Conservation (phyloP, 2,113 vertebrate genomes). For the Mustela lutreola region DNA sequence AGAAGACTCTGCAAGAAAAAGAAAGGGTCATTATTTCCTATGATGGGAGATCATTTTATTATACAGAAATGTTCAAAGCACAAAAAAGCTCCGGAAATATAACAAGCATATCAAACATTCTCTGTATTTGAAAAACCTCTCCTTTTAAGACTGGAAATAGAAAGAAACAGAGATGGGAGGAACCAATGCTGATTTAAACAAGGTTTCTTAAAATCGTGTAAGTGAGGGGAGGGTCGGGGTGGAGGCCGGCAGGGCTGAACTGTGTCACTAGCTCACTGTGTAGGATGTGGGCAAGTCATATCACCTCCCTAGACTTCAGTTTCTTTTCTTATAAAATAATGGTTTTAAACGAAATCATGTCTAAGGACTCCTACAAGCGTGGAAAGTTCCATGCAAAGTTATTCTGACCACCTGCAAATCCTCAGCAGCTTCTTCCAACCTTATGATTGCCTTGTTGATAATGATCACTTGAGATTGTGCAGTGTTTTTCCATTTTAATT, state of each 20-base stretch:
- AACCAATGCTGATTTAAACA: neutral
- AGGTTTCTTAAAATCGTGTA: conserved; percentile 56
- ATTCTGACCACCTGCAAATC: conserved; percentile 16
- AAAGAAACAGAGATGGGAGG: neutral
- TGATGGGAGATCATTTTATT: conserved; percentile 29
- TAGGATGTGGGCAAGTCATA: conserved; percentile 33
- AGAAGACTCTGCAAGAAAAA: neutral
- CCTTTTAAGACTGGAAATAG: conserved; percentile 40
- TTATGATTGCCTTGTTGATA: neutral
- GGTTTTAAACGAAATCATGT: neutral
- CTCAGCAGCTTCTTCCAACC: neutral
- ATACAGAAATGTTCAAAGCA: conserved; percentile 36
- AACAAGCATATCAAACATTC: conserved; percentile 41
- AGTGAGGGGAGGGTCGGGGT: neutral
- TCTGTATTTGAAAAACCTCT: neutral
- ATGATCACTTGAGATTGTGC: neutral
- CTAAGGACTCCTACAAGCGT: neutral
- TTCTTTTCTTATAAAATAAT: conserved; percentile 58
- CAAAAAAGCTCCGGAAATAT: conserved; percentile 56
- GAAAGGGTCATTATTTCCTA: neutral
- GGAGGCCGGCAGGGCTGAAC: neutral
- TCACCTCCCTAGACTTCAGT: neutral
- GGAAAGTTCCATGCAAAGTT: neutral
- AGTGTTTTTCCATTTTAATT: conserved; percentile 60
- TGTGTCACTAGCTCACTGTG: neutral